Base-by-base conservation (phyloP, 2,113 vertebrate species). In the Crotalus helleri region DNA sequence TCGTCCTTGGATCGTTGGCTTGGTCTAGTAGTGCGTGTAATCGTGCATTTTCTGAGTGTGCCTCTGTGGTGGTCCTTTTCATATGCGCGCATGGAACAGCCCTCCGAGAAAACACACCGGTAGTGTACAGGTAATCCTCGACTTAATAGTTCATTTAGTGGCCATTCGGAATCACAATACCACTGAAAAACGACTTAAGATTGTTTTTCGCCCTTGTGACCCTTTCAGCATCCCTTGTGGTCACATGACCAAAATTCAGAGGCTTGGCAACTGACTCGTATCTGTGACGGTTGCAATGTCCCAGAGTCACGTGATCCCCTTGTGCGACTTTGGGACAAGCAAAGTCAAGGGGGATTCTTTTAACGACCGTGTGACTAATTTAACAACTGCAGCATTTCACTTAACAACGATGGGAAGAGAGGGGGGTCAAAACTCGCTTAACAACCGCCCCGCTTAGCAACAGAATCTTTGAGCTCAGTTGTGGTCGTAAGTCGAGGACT, bases 31-130 rank as follows among this genome's bases (percentile, higher is more conserved):
- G 33, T 1, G 0, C 3, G 10, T 0, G 24, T 4, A 3, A 5
- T 15, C 2, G 5, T 19, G 51, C 6, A 2, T 24, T 49, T 74
- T 10, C 53, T 49, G 53, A 39, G 39, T 39, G 39, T 39, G 39
- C 39, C 39, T 39, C 39, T 39, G 39, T 23, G 8, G 1, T 29
- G 24, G n/a, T 5, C 1, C 9, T 5, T 2, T 2, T 19, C 24
- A 13, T 5, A 59, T 3, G 0, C 1, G 61, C 1, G 2, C 19
- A 0, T 33, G 59, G 49, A 2, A 21, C 2, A 0, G 21, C 11
- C 64, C 69, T n/a, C 54, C 1, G 5, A 46, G 8, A n/a, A 59
- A 7, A 81, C 15, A 13, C 6, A 1, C 5, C 0, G 1, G 1
- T 29, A 1, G 44, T 6, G 26, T 17, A 69, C 29, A 15, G 29